Base-by-base conservation (phyloP, 1,140 invertebrate genomes). In the Cepaea nemoralis region DNA sequence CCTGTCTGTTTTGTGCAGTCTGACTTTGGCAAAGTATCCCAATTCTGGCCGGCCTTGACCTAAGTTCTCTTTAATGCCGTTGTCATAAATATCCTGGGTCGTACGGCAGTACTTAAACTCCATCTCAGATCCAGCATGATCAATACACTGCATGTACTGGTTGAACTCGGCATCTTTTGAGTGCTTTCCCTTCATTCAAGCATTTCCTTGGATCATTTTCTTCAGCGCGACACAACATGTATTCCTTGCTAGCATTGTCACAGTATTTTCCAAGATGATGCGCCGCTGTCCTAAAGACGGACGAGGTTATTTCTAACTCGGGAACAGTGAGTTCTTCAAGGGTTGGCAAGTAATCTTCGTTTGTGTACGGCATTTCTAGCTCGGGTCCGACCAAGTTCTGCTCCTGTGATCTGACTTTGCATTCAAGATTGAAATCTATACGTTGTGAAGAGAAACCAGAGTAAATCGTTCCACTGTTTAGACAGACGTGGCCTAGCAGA, bases 241-340 rank as follows among this genome's bases (percentile, higher is more conserved):
- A 99, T 92, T 99, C 98, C 95, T 98, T 98, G 91, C 96, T 97
- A 83, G 94, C 93, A 76, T 93, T 91, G 93, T 98, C 96, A 91
- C 98, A 99, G 89, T 94, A 94, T 93, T 97, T 97, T 88, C 97
- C 97, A 86, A 99, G 93, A 92, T 98, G 96, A 89, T 96, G 95
- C 73, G 96, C 93, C 10, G 94, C 95, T 75, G 97, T 95, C 81
- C 94, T 93, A 16, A 99, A 92, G 81, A 94, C 94, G 31, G 96
- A 93, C 37, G 94, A 94, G n/a, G 95, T 95, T 66, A 99, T 88
- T 88, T 96, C 95, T 14, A 99, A 91, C 93, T 99, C 97, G 85
- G 94, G 94, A 39, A 96, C 95, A 22, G 94, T 95, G 63, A 99
- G 91, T 86, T 99, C 97, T 83, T 96, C 95, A 73, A 96, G 94